Conservation (phyloP, 2,888 invertebrate genomes). For the Callosobruchus maculatus region DNA sequence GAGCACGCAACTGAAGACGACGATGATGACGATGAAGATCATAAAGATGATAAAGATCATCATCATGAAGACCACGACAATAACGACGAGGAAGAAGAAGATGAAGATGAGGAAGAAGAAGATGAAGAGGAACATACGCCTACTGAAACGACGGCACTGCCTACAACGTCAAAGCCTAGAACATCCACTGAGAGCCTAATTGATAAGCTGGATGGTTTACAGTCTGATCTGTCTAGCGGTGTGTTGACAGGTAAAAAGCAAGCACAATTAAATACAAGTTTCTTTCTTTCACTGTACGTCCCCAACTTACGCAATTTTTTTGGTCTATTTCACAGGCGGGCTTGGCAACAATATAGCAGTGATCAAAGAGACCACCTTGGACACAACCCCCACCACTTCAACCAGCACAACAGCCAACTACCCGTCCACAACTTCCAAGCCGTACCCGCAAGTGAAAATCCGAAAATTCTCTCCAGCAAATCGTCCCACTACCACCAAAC, state of each 20-base stretch:
- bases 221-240: conserved; percentile 78
- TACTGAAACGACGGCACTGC: conserved; percentile 31
- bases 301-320: no score
- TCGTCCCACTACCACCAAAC: conserved; percentile 36
- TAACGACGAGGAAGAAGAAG: conserved; percentile 4
- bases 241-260: conserved; percentile 56
- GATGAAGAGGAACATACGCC: conserved; percentile 37
- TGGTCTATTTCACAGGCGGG: conserved; percentile 47
- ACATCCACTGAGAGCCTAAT: conserved; percentile 80
- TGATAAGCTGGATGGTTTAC: conserved; percentile 80
- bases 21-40: conserved; percentile 12
- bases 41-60: conserved; percentile 2
- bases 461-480: conserved; percentile 59
- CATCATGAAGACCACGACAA: neutral
- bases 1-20: conserved; percentile 45
- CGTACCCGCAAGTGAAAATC: conserved; percentile 61
- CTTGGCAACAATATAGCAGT: conserved; percentile 67
- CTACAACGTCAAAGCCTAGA: conserved; percentile 33
- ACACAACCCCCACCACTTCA: conserved; percentile 50
- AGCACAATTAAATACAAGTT: no score
- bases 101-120: conserved; percentile 38
- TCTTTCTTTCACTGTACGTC: no score
- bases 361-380: conserved; percentile 53
- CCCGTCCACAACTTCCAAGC: conserved; percentile 35
- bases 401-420: conserved; percentile 32